phyloP scores from a whole-genome alignment of 92 coral and sea anemone genomes.

The Umimayanthus chanpuru region DNA sequence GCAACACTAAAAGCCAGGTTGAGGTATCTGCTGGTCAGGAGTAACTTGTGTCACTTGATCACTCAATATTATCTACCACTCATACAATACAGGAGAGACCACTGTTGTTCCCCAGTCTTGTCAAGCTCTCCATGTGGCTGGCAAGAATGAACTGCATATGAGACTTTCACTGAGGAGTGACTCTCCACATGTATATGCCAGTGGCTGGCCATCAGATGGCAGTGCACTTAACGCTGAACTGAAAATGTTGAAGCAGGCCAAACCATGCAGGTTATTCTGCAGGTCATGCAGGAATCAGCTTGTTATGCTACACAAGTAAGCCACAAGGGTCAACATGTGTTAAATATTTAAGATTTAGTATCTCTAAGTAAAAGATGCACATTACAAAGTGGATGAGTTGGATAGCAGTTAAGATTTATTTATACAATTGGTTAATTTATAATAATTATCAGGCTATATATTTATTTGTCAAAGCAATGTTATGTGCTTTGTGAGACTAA shows the following conservation, averaged over 20 bases:
- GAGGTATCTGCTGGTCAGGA: too few species aligned
- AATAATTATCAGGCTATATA: too few species aligned
- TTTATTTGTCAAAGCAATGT: too few species aligned
- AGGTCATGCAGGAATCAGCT: slow-evolving; percentile 28
- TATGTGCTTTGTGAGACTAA: too few species aligned
- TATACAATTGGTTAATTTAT: too few species aligned
- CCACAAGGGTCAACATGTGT: neutral
- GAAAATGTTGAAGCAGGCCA: slow-evolving; percentile 11
- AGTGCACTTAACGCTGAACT: neutral
- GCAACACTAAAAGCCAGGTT: too few species aligned
- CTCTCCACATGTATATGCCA: neutral
- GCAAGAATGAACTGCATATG: slow-evolving; percentile 34
- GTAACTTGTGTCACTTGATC: too few species aligned
- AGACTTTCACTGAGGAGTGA: slow-evolving; percentile 3
- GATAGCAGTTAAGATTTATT: too few species aligned
- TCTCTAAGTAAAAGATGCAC: too few species aligned
- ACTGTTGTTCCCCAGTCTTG: slow-evolving; percentile 14
- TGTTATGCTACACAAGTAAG: slow-evolving; percentile 34
- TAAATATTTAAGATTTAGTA: too few species aligned
- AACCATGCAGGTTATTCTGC: slow-evolving; percentile 9
- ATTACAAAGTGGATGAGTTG: too few species aligned
- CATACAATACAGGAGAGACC: slow-evolving; percentile 5
- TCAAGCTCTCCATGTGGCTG: slow-evolving; percentile 1
- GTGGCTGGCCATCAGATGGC: slow-evolving; percentile 22
- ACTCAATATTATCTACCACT: neutral